Evolutionary conservation across 2,888 invertebrate species (phyloP).

Genomic region (Synanthedon formicaeformis): DNA sequence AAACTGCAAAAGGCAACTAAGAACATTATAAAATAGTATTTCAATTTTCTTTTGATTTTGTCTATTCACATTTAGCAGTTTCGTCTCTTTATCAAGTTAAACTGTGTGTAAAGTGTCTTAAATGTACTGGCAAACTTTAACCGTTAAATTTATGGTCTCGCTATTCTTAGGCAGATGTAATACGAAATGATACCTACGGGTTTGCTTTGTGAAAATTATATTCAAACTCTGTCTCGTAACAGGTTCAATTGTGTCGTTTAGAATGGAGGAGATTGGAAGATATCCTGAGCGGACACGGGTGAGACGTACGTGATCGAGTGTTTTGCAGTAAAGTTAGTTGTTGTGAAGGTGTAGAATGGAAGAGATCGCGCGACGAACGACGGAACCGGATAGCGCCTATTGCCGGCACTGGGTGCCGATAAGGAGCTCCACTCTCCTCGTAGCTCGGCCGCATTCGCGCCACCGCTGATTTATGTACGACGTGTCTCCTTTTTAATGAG

Average conservation of each 20-base stretch:
- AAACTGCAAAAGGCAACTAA: too few species aligned
- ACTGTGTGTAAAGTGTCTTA: slow-evolving; percentile 21
- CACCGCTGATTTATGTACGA: slow-evolving; percentile 66
- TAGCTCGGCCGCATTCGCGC: slow-evolving; percentile 16
- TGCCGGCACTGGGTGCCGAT: slow-evolving; percentile 59
- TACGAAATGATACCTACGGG: too few species aligned
- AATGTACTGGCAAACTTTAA: slow-evolving; percentile 12
- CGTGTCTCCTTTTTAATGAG: slow-evolving; percentile 71
- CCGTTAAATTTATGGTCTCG: slow-evolving; percentile 10
- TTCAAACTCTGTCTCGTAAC: neutral
- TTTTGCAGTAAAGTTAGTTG: slow-evolving; percentile 19
- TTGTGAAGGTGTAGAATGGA: slow-evolving; percentile 40
- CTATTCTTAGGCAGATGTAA: neutral
- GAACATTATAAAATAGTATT: neutral
- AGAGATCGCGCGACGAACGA: slow-evolving; percentile 38
- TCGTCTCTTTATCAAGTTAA: slow-evolving; percentile 20
- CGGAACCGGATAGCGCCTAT: slow-evolving; percentile 70
- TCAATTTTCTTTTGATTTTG: neutral
- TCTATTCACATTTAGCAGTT: slow-evolving; percentile 5
- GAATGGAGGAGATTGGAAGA: neutral
- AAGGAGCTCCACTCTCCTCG: slow-evolving; percentile 30
- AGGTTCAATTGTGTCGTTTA: neutral
- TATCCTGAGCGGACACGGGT: neutral
- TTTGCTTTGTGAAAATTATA: too few species aligned
- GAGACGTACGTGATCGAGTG: slow-evolving; percentile 13